Conservation (phyloP, 1,140 invertebrate species). For the Ditylenchus dipsaci region DNA sequence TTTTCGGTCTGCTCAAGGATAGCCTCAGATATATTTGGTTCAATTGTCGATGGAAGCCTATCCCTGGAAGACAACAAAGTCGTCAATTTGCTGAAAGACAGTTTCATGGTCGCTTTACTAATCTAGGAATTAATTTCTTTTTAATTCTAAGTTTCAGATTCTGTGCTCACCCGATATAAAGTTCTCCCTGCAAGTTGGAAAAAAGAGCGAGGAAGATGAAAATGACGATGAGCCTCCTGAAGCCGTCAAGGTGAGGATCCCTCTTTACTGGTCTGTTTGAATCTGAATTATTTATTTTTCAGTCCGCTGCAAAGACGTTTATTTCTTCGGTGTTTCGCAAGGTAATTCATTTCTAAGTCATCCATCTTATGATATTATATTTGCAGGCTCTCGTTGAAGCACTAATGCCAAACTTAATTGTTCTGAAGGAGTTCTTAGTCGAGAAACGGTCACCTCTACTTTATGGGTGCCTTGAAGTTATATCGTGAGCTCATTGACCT, state of each 20-base stretch:
- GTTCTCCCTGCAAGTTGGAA: slow-evolving; percentile 30
- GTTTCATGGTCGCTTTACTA: slow-evolving; percentile 25
- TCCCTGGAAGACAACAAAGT: slow-evolving; percentile 22
- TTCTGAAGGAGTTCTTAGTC: slow-evolving; percentile 22
- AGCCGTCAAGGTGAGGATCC: slow-evolving; percentile 18
- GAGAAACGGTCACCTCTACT: slow-evolving; percentile 14
- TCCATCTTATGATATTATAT: too few species aligned
- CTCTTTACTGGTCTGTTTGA: too few species aligned
- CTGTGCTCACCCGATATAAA: slow-evolving; percentile 29
- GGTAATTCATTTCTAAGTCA: neutral
- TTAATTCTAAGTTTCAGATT: slow-evolving; percentile 19
- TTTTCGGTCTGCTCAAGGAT: slow-evolving; percentile 24
- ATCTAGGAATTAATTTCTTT: neutral
- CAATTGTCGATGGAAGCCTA: slow-evolving; percentile 28
- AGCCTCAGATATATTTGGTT: slow-evolving; percentile 37
- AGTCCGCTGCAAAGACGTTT: slow-evolving; percentile 32
- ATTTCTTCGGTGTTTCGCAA: slow-evolving; percentile 27
- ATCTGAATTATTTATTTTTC: neutral
- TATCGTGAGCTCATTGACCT: neutral
- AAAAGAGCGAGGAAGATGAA: slow-evolving; percentile 31
- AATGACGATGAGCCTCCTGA: slow-evolving; percentile 42
- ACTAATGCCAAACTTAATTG: slow-evolving; percentile 24
- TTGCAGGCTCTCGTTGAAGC: slow-evolving; percentile 18
- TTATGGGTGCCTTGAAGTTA: neutral
- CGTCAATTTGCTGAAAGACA: slow-evolving; percentile 22